Conservation (phyloP, 2,888 invertebrate genomes). For the Cantharis rustica region DNA sequence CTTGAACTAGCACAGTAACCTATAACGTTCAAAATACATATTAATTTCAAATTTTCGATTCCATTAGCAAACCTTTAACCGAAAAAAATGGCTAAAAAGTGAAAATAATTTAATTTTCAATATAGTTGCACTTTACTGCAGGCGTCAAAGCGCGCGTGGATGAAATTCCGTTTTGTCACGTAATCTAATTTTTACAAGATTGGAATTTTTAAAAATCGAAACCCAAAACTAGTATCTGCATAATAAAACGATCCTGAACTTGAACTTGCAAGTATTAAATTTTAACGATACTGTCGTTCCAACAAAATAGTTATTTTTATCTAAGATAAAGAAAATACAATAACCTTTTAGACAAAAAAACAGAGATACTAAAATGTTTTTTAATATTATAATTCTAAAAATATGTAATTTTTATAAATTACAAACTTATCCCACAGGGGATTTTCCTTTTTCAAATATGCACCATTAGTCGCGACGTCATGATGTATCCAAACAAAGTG, state of each 20-base stretch:
- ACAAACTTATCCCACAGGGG: neutral
- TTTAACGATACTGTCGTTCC: neutral
- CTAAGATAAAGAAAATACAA: neutral
- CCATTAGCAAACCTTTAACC: neutral
- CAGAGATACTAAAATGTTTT: neutral
- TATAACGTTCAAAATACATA: neutral
- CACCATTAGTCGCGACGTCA: too few species aligned
- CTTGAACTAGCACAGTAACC: neutral
- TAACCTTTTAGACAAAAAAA: neutral
- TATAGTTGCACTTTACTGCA: neutral
- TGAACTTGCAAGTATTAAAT: neutral
- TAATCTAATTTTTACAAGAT: neutral
- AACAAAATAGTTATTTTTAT: neutral
- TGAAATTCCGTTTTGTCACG: neutral
- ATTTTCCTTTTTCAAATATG: neutral
- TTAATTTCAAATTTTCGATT: neutral
- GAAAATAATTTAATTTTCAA: neutral
- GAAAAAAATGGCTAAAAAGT: neutral
- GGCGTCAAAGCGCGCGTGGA: neutral
- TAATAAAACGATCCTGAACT: neutral
- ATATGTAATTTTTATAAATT: neutral
- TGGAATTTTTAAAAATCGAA: neutral
- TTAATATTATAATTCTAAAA: neutral
- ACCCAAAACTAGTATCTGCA: neutral
- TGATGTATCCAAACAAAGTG: too few species aligned